phyloP scores from a whole-genome alignment of 2,797 vertebrate species.

The Notamacropus eugenii region DNA sequence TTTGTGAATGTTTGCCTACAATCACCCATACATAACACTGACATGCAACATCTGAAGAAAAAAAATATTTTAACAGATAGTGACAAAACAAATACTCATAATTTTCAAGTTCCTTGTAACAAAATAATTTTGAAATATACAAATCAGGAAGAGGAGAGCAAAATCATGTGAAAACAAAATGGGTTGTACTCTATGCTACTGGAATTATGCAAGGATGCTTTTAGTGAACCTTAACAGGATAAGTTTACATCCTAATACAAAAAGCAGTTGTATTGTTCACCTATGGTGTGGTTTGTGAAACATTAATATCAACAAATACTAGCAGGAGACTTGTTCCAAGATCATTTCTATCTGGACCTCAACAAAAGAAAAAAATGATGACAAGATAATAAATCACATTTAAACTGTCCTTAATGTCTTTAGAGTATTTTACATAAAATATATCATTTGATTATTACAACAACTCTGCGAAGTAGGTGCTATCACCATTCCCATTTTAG shows the following conservation, averaged over 20 bases:
- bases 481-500: neutral
- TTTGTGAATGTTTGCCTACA: neutral
- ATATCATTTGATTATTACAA: neutral
- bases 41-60: neutral
- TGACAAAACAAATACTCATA: neutral
- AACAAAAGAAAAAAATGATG: neutral
- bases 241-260: neutral
- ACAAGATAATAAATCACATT: neutral
- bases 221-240: neutral
- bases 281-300: neutral
- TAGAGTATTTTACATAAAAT: neutral
- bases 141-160: neutral
- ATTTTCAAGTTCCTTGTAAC: neutral
- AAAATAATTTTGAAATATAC: neutral
- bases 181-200: neutral
- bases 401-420: neutral
- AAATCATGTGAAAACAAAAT: neutral
- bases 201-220: neutral
- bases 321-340: neutral
- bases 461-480: neutral
- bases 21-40: neutral
- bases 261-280: neutral
- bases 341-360: neutral
- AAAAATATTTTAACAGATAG: neutral
- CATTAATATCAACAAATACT: neutral